phyloP scores from a whole-genome alignment of 2,113 vertebrate genomes.

The Chloropsis hardwickii region DNA sequence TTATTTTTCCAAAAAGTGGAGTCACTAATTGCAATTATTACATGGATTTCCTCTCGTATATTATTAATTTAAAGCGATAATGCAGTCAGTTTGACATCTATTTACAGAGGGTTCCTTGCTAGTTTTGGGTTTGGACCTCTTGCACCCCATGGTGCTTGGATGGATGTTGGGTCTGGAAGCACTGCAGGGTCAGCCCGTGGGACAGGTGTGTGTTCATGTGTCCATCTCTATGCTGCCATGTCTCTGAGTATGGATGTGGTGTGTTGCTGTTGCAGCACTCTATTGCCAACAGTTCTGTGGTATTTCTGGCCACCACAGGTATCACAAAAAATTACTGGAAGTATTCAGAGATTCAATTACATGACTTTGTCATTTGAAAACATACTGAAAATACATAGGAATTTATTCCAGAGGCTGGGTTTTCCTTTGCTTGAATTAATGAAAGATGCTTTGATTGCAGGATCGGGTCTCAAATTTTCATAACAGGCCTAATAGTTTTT shows the following conservation, averaged over 20 bases:
- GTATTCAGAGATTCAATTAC: not conserved
- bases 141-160: rapidly evolving
- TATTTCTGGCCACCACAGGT: not conserved
- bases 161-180: too few relatives aligned
- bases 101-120: too few relatives aligned
- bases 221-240: rapidly evolving
- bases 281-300: not conserved
- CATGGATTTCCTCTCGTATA: not conserved
- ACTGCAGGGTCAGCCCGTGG: not conserved
- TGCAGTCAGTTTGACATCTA: rapidly evolving
- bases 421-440: not conserved
- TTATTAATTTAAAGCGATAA: not conserved
- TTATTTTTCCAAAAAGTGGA: not conserved
- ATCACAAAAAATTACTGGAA: not conserved
- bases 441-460: not conserved
- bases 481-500: not conserved
- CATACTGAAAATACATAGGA: not conserved
- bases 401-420: not conserved
- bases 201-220: not conserved
- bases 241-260: rapidly evolving
- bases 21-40: too few relatives aligned
- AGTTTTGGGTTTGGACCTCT: not conserved
- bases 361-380: not conserved
- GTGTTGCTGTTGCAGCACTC: not conserved
- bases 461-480: not conserved